phyloP scores from a whole-genome alignment of 2,797 vertebrate genomes.

The Melanogrammus aeglefinus region DNA sequence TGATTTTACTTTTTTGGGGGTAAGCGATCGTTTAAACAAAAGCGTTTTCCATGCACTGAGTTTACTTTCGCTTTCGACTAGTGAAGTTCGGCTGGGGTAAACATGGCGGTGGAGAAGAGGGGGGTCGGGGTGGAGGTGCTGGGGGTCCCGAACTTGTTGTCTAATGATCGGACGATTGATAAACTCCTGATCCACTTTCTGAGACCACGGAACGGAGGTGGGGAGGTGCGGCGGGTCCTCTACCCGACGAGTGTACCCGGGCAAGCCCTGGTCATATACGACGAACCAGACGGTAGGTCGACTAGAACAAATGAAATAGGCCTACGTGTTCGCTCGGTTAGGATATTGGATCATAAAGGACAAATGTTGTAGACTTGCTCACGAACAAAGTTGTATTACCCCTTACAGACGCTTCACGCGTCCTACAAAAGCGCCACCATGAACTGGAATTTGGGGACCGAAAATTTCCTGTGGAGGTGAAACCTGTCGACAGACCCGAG shows the following conservation, averaged over 20 bases:
- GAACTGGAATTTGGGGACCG: slow-evolving; percentile 36
- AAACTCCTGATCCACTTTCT: slow-evolving; percentile 62
- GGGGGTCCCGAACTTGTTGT: slow-evolving; percentile 35
- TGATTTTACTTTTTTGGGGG: no score
- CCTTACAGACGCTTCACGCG: slow-evolving; percentile 41
- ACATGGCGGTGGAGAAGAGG: slow-evolving; percentile 15
- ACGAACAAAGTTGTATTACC: not conserved
- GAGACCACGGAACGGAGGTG: slow-evolving; percentile 44
- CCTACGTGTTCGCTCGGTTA: not conserved
- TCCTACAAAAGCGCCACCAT: slow-evolving; percentile 26
- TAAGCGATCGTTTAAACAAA: no score
- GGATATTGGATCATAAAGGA: not conserved
- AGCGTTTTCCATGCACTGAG: no score
- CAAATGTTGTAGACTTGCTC: not conserved
- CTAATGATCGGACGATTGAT: slow-evolving; percentile 36
- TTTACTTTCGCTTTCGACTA: slow-evolving; percentile 1
- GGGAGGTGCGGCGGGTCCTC: slow-evolving; percentile 42
- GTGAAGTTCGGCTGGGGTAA: no score
- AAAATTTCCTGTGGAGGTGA: slow-evolving; percentile 34
- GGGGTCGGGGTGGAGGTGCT: slow-evolving; percentile 35
- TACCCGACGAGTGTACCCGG: slow-evolving; percentile 43
- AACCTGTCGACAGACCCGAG: slow-evolving; percentile 25
- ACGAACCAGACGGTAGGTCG: slow-evolving; percentile 43
- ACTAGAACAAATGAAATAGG: no score
- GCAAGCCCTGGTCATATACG: slow-evolving; percentile 54